Evolutionary conservation across 1,140 invertebrate species (phyloP), one percentile per base, ranked within the genome.

Genomic region (Brachionus sp.): DNA sequence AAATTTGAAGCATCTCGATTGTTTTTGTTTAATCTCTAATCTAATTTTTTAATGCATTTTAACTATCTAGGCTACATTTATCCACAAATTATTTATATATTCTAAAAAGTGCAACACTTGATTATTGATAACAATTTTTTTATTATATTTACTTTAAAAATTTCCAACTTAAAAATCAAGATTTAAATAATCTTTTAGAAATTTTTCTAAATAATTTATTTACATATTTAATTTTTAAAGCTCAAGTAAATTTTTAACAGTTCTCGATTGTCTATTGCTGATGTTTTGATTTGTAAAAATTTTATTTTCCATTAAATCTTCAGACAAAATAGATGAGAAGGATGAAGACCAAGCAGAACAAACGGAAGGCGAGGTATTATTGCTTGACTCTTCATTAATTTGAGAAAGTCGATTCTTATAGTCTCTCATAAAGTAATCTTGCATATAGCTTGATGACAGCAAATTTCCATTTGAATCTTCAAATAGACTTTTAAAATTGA

Each of bases 271-370:
- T 25, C 44, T 75, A 3, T 12, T 5, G 9, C 37, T 37, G 35
- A 12, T 66, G 19, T 42, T 42, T 42, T 39, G 37, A n/a, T 37
- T 73, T 50, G 70, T 42, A 25, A 46, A 75, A 25, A 75, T 70
- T 13, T 33, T 25, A 75, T 75, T 75, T 25, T 75, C 70, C 39
- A 75, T 46, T 12, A 75, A 46, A 46, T 75, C 70, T 44, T 75
- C 70, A 1, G 70, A 75, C 33, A 75, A 9, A 29, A 75, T 46
- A 46, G 70, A 75, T 46, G 70, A 75, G 9, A 75, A 75, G 0
- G 70, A 75, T 25, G 70, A 75, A n/a, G 70, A 75, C 70, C 70
- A 75, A 25, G 37, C 42, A 12, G 70, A 75, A 75, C 42, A 75
- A 46, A 75, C 23, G 5, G 70, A 46, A 5, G 39, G 70, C 4